Evolutionary conservation across 2,113 vertebrate species (phyloP), one percentile per base, ranked within the genome.

Genomic region (Malurus elegans): DNA sequence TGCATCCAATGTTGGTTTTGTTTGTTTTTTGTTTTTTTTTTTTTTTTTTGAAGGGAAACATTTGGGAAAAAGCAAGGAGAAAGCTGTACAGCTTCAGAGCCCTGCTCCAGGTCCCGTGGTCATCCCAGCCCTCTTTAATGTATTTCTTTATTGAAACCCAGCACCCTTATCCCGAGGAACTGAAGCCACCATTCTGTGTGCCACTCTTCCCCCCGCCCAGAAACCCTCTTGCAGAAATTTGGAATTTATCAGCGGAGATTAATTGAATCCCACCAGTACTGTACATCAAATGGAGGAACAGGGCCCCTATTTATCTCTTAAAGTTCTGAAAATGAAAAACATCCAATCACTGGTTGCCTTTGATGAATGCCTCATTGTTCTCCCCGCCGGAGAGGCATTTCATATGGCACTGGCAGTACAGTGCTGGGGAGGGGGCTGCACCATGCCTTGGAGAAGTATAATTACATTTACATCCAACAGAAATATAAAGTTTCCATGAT

Each of bases 261-360:
- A 97, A 95, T 92, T 96, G 95, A 96, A 97, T 95, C 93, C 93
- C 92, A 84, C 65, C 86, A 95, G 96, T 64, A 96, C 93, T 90
- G 95, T 86, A 97, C 93, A 96, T 96, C 92, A 97, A 96, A 96
- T 96, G 92, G 65, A 96, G 79, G 93, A 96, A 97, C 93, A 96
- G 95, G 95, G 96, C 93, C 86, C 75, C 95, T 93, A 93, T 96
- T 97, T 97, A 96, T 97, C 96, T 96, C 94, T 88, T 94, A 96
- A 96, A 96, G 93, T 96, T 96, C 96, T 94, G 95, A 97, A 97
- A 92, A 96, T 95, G 96, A 97, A 97, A 96, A 97, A 97, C 96
- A 97, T 96, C 95, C 95, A 97, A 97, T 96, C 93, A 95, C 94
- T 84, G 34, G 69, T 86, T 95, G 75, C 79, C 92, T 97, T 97